Conservation (phyloP, 2,888 invertebrate genomes). For the Drosophila kuntzei region DNA sequence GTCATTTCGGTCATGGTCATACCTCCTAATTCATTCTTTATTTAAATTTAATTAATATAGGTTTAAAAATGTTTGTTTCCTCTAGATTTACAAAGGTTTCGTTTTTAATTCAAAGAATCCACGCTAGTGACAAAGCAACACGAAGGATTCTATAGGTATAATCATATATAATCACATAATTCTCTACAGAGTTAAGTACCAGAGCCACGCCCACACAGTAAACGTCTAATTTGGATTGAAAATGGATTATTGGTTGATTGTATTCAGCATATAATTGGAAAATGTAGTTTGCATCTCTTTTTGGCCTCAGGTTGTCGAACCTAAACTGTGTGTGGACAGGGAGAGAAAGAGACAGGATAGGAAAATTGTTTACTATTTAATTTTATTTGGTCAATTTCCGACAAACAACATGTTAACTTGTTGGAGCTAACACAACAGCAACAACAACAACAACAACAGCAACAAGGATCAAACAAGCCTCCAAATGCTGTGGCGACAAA, state of each 20-base stretch:
- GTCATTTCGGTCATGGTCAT: too few species aligned
- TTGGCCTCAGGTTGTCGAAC: constrained; percentile 3
- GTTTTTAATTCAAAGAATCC: too few species aligned
- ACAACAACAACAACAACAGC: constrained; percentile 22
- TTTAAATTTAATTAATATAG: too few species aligned
- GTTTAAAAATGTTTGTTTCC: too few species aligned
- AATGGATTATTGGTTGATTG: constrained; percentile 34
- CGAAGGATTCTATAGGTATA: not conserved
- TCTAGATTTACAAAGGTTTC: too few species aligned
- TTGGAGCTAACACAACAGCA: constrained; percentile 34
- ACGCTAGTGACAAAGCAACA: too few species aligned
- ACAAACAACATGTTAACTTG: constrained; percentile 73
- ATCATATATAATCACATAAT: not conserved
- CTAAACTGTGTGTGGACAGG: constrained; percentile 18
- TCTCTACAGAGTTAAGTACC: not conserved
- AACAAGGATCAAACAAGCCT: constrained; percentile 38
- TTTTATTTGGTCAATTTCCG: constrained; percentile 75
- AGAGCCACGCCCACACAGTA: not conserved
- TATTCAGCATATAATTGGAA: constrained; percentile 44
- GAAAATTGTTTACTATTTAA: constrained; percentile 70
- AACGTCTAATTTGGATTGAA: not conserved
- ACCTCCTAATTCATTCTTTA: too few species aligned
- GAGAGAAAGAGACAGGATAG: not conserved
- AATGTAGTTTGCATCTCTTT: constrained; percentile 26
- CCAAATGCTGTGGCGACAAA: constrained; percentile 54